Evolutionary conservation across 1,140 invertebrate species (phyloP).

Genomic region (Drosophila bocki): DNA sequence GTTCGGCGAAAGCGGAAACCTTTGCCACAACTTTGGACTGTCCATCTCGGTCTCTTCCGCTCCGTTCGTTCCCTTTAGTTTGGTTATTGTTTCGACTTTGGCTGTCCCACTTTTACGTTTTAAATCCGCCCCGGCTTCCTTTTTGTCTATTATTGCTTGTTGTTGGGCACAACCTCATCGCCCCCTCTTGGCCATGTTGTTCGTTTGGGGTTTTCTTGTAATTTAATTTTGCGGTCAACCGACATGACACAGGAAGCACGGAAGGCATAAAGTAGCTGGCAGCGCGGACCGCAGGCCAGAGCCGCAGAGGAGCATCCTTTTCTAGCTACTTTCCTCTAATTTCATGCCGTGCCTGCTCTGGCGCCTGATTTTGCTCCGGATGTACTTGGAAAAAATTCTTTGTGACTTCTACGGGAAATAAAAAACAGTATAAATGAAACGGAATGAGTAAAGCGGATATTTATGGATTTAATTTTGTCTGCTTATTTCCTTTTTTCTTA

Average conservation of each 20-base stretch:
- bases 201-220: slow-evolving; percentile 67
- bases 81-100: slow-evolving; percentile 57
- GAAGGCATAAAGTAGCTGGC: slow-evolving; percentile 49
- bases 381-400: background rate
- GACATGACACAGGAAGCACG: slow-evolving; percentile 68
- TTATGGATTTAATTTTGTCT: too few relatives aligned
- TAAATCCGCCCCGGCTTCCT: slow-evolving; percentile 19
- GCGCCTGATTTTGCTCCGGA: slow-evolving; percentile 14
- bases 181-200: slow-evolving; percentile 61
- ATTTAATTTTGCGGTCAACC: slow-evolving; percentile 82
- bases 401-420: background rate
- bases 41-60: slow-evolving; percentile 25
- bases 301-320: slow-evolving; percentile 44
- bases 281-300: slow-evolving; percentile 30
- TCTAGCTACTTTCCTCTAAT: slow-evolving; percentile 52
- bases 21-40: slow-evolving; percentile 59
- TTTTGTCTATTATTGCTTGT: slow-evolving; percentile 30
- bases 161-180: slow-evolving; percentile 58
- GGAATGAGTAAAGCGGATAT: too few relatives aligned
- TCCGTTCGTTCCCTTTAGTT: slow-evolving; percentile 14
- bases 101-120: slow-evolving; percentile 39
- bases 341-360: slow-evolving; percentile 35
- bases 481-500: too few relatives aligned
- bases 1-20: slow-evolving; percentile 55
- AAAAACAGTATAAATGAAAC: too few relatives aligned